Base-by-base conservation (phyloP, 2,888 invertebrate species). In the Agrotis ipsilon region DNA sequence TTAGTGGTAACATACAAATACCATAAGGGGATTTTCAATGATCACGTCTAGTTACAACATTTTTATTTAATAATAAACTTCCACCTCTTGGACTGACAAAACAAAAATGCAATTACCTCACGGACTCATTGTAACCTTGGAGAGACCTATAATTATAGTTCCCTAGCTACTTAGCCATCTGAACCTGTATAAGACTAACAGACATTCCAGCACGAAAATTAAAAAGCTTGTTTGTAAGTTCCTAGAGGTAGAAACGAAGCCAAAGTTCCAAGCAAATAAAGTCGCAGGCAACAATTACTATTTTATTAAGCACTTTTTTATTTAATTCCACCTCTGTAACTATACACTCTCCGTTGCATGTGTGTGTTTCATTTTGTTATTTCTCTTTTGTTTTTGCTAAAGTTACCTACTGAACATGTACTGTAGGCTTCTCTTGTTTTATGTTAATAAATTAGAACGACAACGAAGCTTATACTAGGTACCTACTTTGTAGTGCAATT, bases 291-390 rank as follows among this genome's bases (percentile, higher is more conserved):
- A 59, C 57, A 71, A 78, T 62, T 71, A 68, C 55, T 68, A 57
- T 64, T 68, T 69, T 46, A 52, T 54, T 48, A 61, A 80, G 52
- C 75, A 68, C 54, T 74, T 80, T 32, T 80, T 80, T 64, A 80
- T 77, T 68, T 57, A 68, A 43, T 80, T 75, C 49, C 57, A 48
- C 24, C 60, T 54, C 11, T 63, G 67, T 76, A 59, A 63, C 57
- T 58, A 55, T 67, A 45, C 62, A 60, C 54, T 77, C 16, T 49
- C 48, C 51, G 59, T 64, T 64, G 75, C 81, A 75, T 72, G 73
- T 58, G 64, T 73, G 80, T 48, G 75, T 55, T 55, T n/a, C 18
- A 27, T 73, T 54, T 65, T 27, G 48, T 27, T 54, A 5, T 43
- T 51, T 61, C n/a, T 18, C 43, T 16, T 68, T 80, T 80, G 62